Base-by-base conservation (phyloP, 2,888 invertebrate species). In the Andrena hattorfiana region DNA sequence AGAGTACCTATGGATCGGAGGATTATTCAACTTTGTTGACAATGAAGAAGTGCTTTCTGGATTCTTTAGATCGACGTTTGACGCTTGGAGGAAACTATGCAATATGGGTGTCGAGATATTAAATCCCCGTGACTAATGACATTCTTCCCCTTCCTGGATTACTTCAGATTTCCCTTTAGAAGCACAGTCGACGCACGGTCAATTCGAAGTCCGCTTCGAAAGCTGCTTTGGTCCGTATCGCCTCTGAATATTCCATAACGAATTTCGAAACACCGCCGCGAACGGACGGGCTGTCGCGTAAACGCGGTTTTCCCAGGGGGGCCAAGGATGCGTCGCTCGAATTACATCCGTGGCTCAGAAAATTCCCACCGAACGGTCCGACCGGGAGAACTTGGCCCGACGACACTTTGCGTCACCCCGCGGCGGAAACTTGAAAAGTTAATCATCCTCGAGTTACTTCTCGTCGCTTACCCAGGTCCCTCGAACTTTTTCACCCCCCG, bases 361-460 rank as follows among this genome's bases (percentile, higher is more conserved):
- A 51, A n/a, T 20, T 13, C 20, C 13, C 30, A 20, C 32, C 60
- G 48, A 4, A 26, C 23, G 26, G n/a, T 4, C n/a, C n/a, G n/a
- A 59, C 20, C n/a, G 32, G 32, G 20, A 63, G 66, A 77, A 77
- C 32, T 72, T 59, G 32, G n/a, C 42, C 32, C n/a, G 56, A 23
- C 48, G 35, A 67, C 62, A 48, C 67, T 71, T 67, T 67, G 48
- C 68, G 56, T 72, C 77, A 77, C 49, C 77, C 49, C 63, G 59
- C 8, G 28, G 59, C 8, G 23, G 81, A 64, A 81, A 78, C 78
- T 78, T 54, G 72, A 59, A 68, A 76, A 81, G 72, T 81, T 83
- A 77, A 76, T 80, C 76, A 72, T 72, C 69, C 67, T 49, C 68
- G 72, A 73, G 72, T 76, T 75, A 76, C 72, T 62, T 42, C 71